Base-by-base conservation (phyloP, 2,888 invertebrate species). In the Hoplodrina blanda region DNA sequence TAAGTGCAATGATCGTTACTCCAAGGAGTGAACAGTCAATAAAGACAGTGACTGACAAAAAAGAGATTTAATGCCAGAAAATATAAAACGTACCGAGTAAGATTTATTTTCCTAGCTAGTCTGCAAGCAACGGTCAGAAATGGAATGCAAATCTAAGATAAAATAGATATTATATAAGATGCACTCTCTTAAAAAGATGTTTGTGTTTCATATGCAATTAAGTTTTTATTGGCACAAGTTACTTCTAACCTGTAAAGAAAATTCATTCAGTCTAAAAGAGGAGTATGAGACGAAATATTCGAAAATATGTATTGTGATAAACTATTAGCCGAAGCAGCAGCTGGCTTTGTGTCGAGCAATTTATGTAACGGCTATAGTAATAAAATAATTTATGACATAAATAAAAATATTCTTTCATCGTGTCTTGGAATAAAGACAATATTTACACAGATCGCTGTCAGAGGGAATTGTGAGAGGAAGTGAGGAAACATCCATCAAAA, bases 321-420 rank as follows among this genome's bases (percentile, higher is more conserved):
- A 46, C 44, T 37, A 49, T 61, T 33, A 17, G 50, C 46, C 30
- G 33, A 61, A 62, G 25, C 19, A 61, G 25, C 80, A 78, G 63
- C 59, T 75, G 78, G 50, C 46, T 61, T 67, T 20, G 46, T 68
- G 55, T 65, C 61, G 53, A 73, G 74, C 46, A 72, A 66, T 55
- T 4, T 30, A 49, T 66, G 15, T 62, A 65, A 65, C 61, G 67
- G 33, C 41, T n/a, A 69, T 70, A 62, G 62, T 80, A 77, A 73
- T 66, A 74, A 80, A 69, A 54, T 68, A 65, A 73, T 84, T 83
- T 80, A 81, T 69, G 66, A 74, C 59, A 61, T 78, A 78, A 84
- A 85, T 78, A 82, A 83, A 85, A 83, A 85, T 77, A 80, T 69
- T 77, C 66, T 80, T 77, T 73, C 61, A 83, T 72, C 69, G 33